Evolutionary conservation across 2,888 invertebrate species (phyloP).

Genomic region (Ennomos fuscantarius): DNA sequence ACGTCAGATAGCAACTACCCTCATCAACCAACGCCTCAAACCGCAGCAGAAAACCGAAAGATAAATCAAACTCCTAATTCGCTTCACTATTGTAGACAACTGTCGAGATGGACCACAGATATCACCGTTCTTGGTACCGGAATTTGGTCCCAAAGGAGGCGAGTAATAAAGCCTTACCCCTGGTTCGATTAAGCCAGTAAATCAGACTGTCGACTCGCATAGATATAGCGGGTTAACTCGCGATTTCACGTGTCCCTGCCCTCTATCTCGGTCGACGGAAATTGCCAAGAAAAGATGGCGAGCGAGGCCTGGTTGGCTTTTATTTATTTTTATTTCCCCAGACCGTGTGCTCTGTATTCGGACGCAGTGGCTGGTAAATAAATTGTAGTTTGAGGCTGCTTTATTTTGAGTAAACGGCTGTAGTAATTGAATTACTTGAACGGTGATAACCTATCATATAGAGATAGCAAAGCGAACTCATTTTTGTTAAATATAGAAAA

Average conservation of each 20-base stretch:
- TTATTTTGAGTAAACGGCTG: constrained; percentile 41
- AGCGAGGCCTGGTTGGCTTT: constrained; percentile 54
- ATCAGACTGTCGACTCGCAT: constrained; percentile 71
- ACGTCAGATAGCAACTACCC: constrained; percentile 23
- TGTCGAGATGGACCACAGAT: constrained; percentile 41
- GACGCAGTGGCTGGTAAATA: constrained; percentile 56
- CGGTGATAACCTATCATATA: not conserved
- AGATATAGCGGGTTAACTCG: constrained; percentile 74
- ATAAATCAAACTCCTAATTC: constrained; percentile 55
- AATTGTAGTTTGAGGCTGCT: constrained; percentile 55
- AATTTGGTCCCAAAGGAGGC: constrained; percentile 54
- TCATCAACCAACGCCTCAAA: constrained; percentile 29
- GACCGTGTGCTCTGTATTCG: constrained; percentile 49
- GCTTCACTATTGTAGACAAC: constrained; percentile 52
- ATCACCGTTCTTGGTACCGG: constrained; percentile 49
- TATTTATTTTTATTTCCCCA: constrained; percentile 73
- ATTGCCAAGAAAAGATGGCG: constrained; percentile 74
- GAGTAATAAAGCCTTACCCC: constrained; percentile 63
- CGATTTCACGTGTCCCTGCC: constrained; percentile 76
- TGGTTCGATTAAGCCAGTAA: constrained; percentile 73
- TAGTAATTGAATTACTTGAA: constrained; percentile 42
- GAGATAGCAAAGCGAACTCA: too few species aligned
- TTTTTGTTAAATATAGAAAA: too few species aligned
- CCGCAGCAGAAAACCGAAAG: constrained; percentile 34
- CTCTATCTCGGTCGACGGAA: constrained; percentile 70